Base-by-base conservation (phyloP, 2,797 vertebrate species). In the Malurus splendens region DNA sequence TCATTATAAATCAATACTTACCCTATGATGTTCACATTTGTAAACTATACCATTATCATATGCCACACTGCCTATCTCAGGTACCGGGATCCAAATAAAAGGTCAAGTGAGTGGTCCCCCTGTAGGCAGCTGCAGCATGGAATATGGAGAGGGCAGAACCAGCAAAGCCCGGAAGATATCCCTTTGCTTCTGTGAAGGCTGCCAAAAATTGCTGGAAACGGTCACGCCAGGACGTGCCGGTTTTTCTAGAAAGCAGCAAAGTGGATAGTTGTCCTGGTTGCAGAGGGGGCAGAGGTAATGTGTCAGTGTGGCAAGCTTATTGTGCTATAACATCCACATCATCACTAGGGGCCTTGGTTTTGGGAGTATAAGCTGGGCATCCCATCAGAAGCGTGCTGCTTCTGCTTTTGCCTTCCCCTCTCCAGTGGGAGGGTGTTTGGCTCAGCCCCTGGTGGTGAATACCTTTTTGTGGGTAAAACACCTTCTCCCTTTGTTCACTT, bases 1-100 rank as follows among this genome's bases (percentile, higher is more conserved):
- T 95, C 95, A 80, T 91, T 90, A 89, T 84, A 72, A 94, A 93
- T 90, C 94, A 90, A 64, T 93, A 94, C 47, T 47, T 86, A 65
- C 25, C 33, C 79, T 86, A 50, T 76, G 65, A 89, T 71, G 51
- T 85, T 94, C 67, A 42, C 77, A 77, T 90, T 95, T 91, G 89
- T 93, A 88, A 91, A 92, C 88, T 78, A 42, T 48, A 64, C 70
- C 59, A 54, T 89, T 70, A 85, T 71, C 54, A 54, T 32, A 48
- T 27, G 13, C 61, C 80, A 4, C 7, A 3, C 41, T 18, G 15
- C 44, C 60, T 14, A 18, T 72, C 65, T 67, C 5, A 20, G 59
- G 44, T 42, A 67, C 17, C 0, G 0, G 0, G 10, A 86, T 65
- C 50, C 80, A 84, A 72, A 71, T 17, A 57, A 77, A 25, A 27